Percentiles rank a stretch among this genome's conserved stretches.
Evolutionary conservation across 1,140 invertebrate species (phyloP).

Genomic region (Telenomus remus): DNA sequence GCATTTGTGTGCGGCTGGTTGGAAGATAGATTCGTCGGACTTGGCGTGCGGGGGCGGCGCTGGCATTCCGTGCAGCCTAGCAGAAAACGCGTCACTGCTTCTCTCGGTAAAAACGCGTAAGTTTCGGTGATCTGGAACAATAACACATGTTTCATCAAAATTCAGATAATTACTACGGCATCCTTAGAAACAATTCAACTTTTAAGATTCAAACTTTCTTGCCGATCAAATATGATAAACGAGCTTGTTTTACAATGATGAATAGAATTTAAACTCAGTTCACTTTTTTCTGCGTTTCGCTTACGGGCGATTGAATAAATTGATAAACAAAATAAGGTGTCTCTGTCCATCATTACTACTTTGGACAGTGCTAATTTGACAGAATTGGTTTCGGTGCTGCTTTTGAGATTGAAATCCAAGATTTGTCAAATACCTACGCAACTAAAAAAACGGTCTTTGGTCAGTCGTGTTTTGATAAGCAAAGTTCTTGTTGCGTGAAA

Average conservation of each 20-base stretch:
- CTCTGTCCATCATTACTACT: conserved; percentile 42
- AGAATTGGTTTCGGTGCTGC: conserved; percentile 65
- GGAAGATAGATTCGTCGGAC: conserved; percentile 70
- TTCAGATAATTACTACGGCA: background rate
- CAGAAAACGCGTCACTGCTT: conserved; percentile 95
- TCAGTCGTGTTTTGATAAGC: conserved; percentile 56
- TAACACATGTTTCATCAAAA: conserved; percentile 11
- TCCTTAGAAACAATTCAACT: background rate
- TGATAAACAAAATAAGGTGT: conserved; percentile 66
- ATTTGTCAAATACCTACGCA: conserved; percentile 38
- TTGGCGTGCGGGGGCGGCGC: conserved; percentile 86
- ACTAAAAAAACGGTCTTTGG: conserved; percentile 53
- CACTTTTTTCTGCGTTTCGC: too few species aligned
- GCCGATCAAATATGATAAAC: too few species aligned
- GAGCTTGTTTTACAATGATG: too few species aligned
- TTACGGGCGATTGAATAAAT: conserved; percentile 64
- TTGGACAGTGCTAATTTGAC: conserved; percentile 64
- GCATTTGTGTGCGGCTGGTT: conserved; percentile 39
- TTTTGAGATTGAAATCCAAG: conserved; percentile 36
- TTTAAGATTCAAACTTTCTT: too few species aligned
- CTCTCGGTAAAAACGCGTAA: conserved; percentile 94
- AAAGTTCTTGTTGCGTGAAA: conserved; percentile 34
- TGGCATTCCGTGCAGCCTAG: conserved; percentile 95
- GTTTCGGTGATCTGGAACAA: conserved; percentile 92
- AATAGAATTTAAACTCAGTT: too few species aligned